phyloP scores from a whole-genome alignment of 2,797 vertebrate genomes.

The Eurystomus glaucurus region DNA sequence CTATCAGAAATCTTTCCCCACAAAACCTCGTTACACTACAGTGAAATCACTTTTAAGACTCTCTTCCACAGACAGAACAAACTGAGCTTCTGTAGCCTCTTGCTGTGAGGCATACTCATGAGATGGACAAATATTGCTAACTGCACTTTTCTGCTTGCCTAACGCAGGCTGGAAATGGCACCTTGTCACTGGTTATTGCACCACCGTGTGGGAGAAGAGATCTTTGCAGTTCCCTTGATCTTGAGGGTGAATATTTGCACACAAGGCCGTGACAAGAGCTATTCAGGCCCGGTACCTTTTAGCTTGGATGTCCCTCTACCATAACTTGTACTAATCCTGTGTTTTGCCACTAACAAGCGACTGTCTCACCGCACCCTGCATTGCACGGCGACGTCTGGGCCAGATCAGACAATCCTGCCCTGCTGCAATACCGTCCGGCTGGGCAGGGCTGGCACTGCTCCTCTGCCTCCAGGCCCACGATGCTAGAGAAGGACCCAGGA shows the following conservation, averaged over 20 bases:
- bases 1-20: background rate
- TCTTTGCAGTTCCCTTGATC: background rate
- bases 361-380: slow-evolving; percentile 83
- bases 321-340: rapidly evolving
- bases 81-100: background rate
- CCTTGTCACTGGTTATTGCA: background rate
- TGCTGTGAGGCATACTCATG: background rate
- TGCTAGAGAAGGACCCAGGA: slow-evolving; percentile 86
- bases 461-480: slow-evolving; percentile 81
- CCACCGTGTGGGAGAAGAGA: slow-evolving; percentile 35
- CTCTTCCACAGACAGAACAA: background rate
- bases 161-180: background rate
- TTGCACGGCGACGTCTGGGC: slow-evolving; percentile 84
- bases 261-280: background rate
- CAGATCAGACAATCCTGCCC: slow-evolving; percentile 81
- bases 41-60: background rate
- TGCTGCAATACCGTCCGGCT: slow-evolving; percentile 87
- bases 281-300: background rate
- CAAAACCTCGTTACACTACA: background rate
- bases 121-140: background rate
- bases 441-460: slow-evolving; percentile 89
- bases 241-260: background rate
- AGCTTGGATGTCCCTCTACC: background rate
- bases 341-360: rapidly evolving
- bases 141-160: background rate